Base-by-base conservation (phyloP, 2,113 vertebrate species). In the Cettia cetti region DNA sequence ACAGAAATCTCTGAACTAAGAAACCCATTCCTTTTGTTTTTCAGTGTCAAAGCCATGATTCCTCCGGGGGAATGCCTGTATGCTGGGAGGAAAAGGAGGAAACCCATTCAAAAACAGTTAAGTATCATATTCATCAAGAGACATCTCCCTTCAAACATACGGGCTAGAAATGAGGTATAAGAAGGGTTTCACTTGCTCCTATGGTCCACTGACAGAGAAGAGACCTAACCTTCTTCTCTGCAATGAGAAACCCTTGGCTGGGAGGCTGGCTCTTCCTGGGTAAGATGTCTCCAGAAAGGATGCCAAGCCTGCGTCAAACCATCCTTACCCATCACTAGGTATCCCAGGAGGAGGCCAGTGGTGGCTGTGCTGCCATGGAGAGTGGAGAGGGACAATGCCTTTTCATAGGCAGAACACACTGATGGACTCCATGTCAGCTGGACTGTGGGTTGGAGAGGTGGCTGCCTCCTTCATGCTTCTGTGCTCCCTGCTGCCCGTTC, bases 31-130 rank as follows among this genome's bases (percentile, higher is more conserved):
- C 45, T 86, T 96, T 82, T 96, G 96, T 97, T 96, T 97, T 97
- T 92, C 96, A 98, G 98, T 97, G 95, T 95, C 95, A 92, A 88
- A 95, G 98, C 83, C 92, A 99, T 99, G 99, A 99, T 99, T 87
- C 99, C 99, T 47, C 99, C 99, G 0, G 99, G 99, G 92, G 99
- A 99, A 96, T 99, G 99, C 96, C 98, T 99, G 80, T 99, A 99
- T 16, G 99, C 99, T 6, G 99, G 99, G 71, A 98, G 99, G 60
- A 99, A 99, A 97, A 97, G 99, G 96, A 99, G 99, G 97, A 99
- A 99, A 96, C 99, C 99, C 61, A 87, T 99, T 89, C 99, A 99
- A 89, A 99, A 99, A 98, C 99, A 99, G 99, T 99, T 98, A 98
- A 98, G 98, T 97, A 95, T 96, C 85, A 33, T 42, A 50, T 92